Conservation (phyloP, 2,113 vertebrate genomes). For the Cinclus mexicanus region DNA sequence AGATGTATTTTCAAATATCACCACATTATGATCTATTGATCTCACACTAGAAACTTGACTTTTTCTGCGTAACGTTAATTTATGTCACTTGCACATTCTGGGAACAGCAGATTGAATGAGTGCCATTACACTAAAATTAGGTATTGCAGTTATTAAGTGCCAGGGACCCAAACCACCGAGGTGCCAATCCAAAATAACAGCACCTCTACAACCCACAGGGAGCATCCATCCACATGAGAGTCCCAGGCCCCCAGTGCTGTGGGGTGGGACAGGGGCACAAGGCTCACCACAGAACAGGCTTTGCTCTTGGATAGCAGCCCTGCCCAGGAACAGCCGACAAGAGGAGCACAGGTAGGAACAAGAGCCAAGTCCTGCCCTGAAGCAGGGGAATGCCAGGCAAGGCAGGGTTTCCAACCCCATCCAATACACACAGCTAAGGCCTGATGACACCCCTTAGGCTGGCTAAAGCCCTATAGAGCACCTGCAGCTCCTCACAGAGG, state of each 20-base stretch:
- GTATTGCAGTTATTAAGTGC: not conserved
- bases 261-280: not conserved
- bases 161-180: not conserved
- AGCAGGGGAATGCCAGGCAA: not conserved
- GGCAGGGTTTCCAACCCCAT: not conserved
- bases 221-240: not conserved
- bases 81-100: not conserved
- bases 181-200: not conserved
- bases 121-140: slow-evolving; percentile 1
- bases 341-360: not conserved
- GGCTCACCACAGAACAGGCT: not conserved
- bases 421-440: not conserved
- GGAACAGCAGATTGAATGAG: not conserved
- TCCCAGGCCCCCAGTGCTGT: not conserved
- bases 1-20: slow-evolving; percentile 47
- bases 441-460: not conserved
- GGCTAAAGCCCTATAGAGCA: not conserved
- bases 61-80: slow-evolving; percentile 15
- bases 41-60: not conserved
- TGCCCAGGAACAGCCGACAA: not conserved
- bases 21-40: slow-evolving; percentile 37
- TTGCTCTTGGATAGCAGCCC: not conserved
- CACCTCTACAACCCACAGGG: not conserved
- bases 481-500: not conserved
- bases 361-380: not conserved